Evolutionary conservation across 2,888 invertebrate genomes (phyloP).

Genomic region (Aleiodes alternator): DNA sequence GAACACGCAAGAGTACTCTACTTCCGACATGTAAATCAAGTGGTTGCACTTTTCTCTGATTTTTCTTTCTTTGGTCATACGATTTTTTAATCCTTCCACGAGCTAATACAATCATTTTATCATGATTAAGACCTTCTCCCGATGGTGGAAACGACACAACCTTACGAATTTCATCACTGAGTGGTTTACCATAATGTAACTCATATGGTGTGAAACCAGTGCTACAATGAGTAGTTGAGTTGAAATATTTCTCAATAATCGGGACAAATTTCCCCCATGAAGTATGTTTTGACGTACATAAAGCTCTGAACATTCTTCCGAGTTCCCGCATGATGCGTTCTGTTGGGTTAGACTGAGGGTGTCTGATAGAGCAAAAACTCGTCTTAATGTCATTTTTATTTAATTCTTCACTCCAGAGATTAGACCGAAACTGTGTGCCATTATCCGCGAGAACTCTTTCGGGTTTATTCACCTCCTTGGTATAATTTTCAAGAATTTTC

Average conservation of each 20-base stretch:
- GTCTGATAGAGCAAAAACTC: slow-evolving; percentile 36
- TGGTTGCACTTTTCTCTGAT: too few relatives aligned
- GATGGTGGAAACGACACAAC: too few relatives aligned
- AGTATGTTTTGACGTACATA: slow-evolving; percentile 32
- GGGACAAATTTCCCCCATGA: slow-evolving; percentile 26
- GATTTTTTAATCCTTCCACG: too few relatives aligned
- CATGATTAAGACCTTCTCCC: too few relatives aligned
- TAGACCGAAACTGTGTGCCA: slow-evolving; percentile 33
- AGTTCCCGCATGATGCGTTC: slow-evolving; percentile 42
- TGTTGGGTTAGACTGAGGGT: slow-evolving; percentile 40
- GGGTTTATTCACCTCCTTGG: slow-evolving; percentile 19
- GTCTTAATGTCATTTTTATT: slow-evolving; percentile 9
- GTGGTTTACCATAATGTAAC: slow-evolving; percentile 21
- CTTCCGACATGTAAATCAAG: too few relatives aligned
- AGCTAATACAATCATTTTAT: too few relatives aligned
- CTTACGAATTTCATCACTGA: slow-evolving; percentile 10
- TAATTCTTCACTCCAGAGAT: slow-evolving; percentile 19
- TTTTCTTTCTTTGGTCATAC: too few relatives aligned
- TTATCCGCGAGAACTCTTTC: slow-evolving; percentile 31
- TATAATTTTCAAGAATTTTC: slow-evolving; percentile 19
- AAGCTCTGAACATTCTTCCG: slow-evolving; percentile 18
- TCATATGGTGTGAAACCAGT: slow-evolving; percentile 34
- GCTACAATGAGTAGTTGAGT: slow-evolving; percentile 30
- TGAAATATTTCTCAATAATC: slow-evolving; percentile 25
- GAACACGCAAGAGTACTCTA: too few relatives aligned